Conservation (phyloP, 2,113 vertebrate species). For the Bothrops jararaca region DNA sequence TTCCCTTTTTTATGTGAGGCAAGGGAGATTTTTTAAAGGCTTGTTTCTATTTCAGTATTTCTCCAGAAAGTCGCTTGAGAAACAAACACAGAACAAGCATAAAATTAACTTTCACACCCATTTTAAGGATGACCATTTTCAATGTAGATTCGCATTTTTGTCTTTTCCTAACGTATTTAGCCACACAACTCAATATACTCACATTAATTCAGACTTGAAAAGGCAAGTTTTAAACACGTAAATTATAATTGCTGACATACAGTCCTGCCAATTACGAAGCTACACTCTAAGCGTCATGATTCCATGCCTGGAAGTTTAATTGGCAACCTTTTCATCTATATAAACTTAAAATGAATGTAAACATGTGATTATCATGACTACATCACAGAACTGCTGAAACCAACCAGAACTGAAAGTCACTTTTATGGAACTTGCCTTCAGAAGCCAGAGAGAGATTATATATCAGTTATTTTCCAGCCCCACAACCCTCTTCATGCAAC, state of each 20-base stretch:
- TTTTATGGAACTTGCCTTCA: neutral
- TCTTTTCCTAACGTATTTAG: neutral
- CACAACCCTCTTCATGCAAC: accelerated
- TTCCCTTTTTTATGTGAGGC: neutral
- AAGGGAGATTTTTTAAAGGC: neutral
- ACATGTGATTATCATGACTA: neutral
- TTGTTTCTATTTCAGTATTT: slow-evolving; percentile 4
- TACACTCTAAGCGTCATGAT: neutral
- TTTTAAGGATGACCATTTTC: neutral
- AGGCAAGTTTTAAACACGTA: slow-evolving; percentile 18
- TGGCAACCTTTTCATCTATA: neutral
- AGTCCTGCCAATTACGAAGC: slow-evolving; percentile 31
- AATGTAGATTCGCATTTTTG: neutral
- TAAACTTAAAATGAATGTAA: neutral
- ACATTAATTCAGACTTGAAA: neutral
- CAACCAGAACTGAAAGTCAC: neutral
- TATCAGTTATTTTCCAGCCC: neutral
- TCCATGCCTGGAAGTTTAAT: slow-evolving; percentile 23
- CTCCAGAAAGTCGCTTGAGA: neutral
- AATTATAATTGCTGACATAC: neutral
- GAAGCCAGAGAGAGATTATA: neutral
- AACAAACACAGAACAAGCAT: neutral
- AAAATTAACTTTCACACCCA: neutral
- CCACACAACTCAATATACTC: neutral
- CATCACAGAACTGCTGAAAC: neutral